Conservation (phyloP, 2,113 vertebrate species). For the Podilymbus podiceps region DNA sequence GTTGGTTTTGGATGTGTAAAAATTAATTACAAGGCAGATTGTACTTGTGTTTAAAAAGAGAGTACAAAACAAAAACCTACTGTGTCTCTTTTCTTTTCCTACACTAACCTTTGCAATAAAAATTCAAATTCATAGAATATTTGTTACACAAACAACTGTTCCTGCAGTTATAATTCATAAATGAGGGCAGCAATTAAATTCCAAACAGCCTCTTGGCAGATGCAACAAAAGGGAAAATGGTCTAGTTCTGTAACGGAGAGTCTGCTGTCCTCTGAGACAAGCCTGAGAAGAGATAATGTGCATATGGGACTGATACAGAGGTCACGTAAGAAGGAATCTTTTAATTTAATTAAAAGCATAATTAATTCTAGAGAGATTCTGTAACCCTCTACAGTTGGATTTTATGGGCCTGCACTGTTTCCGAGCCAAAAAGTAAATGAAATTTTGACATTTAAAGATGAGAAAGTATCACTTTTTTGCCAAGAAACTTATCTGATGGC, state of each 20-base stretch:
- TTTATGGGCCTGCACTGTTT: conserved; percentile 18
- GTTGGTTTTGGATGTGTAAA: neutral
- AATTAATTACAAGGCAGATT: conserved; percentile 8
- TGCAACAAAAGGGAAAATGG: conserved; percentile 46
- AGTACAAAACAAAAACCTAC: neutral
- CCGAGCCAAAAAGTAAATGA: conserved; percentile 42
- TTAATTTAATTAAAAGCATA: conserved; percentile 71
- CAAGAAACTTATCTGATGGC: conserved; percentile 52
- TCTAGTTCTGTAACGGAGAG: conserved; percentile 28
- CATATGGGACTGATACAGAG: conserved; percentile 55
- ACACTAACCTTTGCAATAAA: conserved; percentile 8
- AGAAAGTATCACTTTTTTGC: conserved; percentile 4
- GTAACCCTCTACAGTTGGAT: neutral
- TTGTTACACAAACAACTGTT: conserved; percentile 40
- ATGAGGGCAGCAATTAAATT: conserved; percentile 57
- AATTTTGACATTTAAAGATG: conserved; percentile 53
- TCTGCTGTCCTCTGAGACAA: conserved; percentile 19
- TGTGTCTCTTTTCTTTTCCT: neutral
- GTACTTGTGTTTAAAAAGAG: conserved; percentile 14
- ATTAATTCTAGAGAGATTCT: conserved; percentile 54
- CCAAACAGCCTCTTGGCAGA: conserved; percentile 42
- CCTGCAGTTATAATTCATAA: conserved; percentile 53
- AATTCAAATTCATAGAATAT: conserved; percentile 35
- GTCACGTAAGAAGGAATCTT: conserved; percentile 54
- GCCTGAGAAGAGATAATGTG: conserved; percentile 7